Evolutionary conservation across 2,797 vertebrate species (phyloP).

Genomic region (Crypturellus tataupa): DNA sequence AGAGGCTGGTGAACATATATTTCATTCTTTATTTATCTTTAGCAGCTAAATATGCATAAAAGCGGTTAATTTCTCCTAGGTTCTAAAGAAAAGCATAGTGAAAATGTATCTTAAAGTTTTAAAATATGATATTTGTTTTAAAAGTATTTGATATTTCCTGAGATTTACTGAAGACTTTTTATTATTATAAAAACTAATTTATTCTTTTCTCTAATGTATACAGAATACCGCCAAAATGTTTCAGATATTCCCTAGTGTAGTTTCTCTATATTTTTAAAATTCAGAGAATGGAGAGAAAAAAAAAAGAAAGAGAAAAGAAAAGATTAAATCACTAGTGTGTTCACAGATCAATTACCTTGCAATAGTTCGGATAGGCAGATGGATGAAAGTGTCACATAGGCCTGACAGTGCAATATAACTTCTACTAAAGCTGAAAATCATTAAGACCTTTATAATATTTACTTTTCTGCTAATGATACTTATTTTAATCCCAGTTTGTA

Average conservation of each 20-base stretch:
- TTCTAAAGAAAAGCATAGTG: background rate
- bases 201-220: background rate
- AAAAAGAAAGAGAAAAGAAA: background rate
- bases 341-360: background rate
- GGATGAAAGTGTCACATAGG: conserved; percentile 23
- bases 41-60: background rate
- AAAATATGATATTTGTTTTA: background rate
- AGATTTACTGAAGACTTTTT: background rate
- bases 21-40: background rate
- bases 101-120: background rate
- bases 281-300: background rate
- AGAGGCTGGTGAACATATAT: background rate
- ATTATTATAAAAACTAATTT: background rate
- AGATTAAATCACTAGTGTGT: background rate
- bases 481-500: background rate
- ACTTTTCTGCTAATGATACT: background rate
- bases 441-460: conserved; percentile 20
- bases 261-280: background rate
- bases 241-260: background rate
- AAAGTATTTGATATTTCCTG: background rate
- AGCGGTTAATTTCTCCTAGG: background rate
- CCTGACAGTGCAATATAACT: conserved; percentile 50
- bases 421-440: conserved; percentile 27
- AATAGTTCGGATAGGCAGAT: conserved; percentile 25
- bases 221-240: background rate